Percentiles rank a stretch among this genome's conserved stretches.
These are phyloP conservation scores for Coendou prehensilis DNA, from an alignment of 2,797 vertebrate genomes.

Conservation along the genomic window DNA sequence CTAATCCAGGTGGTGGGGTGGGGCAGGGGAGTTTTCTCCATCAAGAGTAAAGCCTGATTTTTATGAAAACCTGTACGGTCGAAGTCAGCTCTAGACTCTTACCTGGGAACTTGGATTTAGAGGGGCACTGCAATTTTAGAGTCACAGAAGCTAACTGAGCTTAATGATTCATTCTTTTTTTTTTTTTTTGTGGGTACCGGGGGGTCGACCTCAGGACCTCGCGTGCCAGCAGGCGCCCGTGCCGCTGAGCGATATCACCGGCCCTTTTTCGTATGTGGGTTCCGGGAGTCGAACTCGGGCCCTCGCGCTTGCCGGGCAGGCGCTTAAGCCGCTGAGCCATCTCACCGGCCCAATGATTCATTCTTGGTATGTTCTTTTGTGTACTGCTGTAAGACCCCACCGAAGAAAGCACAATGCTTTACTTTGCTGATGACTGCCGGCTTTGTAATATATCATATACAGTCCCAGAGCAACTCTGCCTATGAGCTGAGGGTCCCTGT, in stretches of 20 bases:
- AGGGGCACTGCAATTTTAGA: not conserved
- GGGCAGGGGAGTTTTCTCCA: not conserved
- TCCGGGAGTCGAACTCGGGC: too few relatives aligned
- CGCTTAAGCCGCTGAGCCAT: too few relatives aligned
- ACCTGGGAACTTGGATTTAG: not conserved
- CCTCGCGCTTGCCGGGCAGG: too few relatives aligned
- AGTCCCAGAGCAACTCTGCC: not conserved
- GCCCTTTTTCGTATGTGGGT: too few relatives aligned
- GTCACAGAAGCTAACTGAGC: not conserved
- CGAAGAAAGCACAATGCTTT: not conserved
- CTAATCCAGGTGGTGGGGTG: not conserved
- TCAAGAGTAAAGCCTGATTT: not conserved
- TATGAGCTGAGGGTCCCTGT: not conserved
- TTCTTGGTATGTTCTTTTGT: not conserved
- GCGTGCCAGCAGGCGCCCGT: too few relatives aligned
- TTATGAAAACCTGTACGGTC: not conserved
- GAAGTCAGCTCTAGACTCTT: not conserved
- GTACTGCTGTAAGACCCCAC: not conserved
- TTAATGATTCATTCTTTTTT: not conserved
- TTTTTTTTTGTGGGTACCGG: too few relatives aligned
- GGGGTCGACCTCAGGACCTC: too few relatives aligned
- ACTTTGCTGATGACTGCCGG: not conserved
- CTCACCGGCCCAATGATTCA: too few relatives aligned
- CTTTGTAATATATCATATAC: not conserved
- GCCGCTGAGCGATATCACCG: too few relatives aligned